A percentile compares a stretch with the other conserved stretches of the same genome.
phyloP scores from a whole-genome alignment of 2,888 invertebrate species.

The Napeogenes sylphis region DNA sequence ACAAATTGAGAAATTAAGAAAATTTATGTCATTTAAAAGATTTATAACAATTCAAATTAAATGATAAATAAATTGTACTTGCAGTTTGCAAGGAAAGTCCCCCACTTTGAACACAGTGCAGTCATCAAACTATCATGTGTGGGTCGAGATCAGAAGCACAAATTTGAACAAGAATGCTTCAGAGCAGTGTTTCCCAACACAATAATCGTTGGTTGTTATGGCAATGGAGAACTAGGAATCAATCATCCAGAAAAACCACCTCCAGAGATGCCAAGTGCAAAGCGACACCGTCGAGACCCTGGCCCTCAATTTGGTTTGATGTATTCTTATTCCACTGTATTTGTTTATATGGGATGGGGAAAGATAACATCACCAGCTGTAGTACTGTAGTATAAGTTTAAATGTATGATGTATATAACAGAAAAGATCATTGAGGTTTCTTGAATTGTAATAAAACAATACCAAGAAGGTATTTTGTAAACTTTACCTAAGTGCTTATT shows the following conservation, averaged over 20 bases:
- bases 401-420: too few species aligned
- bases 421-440: too few species aligned
- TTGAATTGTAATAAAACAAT: too few species aligned
- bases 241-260: constrained; percentile 48
- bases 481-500: too few species aligned
- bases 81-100: constrained; percentile 63
- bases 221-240: constrained; percentile 67
- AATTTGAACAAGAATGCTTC: constrained; percentile 59
- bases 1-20: too few species aligned
- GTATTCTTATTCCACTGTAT: constrained; percentile 67
- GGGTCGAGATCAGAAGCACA: constrained; percentile 61
- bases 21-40: too few species aligned
- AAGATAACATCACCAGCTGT: constrained; percentile 38
- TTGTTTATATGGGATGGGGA: constrained; percentile 71
- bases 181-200: constrained; percentile 61
- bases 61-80: constrained; percentile 15
- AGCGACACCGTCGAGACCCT: constrained; percentile 39
- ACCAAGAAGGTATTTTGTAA: too few species aligned
- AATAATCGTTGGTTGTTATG: constrained; percentile 62
- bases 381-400: constrained; percentile 3
- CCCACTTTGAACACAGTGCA: constrained; percentile 60
- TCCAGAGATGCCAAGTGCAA: constrained; percentile 33
- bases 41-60: not conserved
- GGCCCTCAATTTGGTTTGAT: constrained; percentile 51
- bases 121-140: constrained; percentile 67